These are phyloP conservation scores for Strigops habroptila DNA, from an alignment of 2,113 vertebrate genomes.

Conservation along the genomic window DNA sequence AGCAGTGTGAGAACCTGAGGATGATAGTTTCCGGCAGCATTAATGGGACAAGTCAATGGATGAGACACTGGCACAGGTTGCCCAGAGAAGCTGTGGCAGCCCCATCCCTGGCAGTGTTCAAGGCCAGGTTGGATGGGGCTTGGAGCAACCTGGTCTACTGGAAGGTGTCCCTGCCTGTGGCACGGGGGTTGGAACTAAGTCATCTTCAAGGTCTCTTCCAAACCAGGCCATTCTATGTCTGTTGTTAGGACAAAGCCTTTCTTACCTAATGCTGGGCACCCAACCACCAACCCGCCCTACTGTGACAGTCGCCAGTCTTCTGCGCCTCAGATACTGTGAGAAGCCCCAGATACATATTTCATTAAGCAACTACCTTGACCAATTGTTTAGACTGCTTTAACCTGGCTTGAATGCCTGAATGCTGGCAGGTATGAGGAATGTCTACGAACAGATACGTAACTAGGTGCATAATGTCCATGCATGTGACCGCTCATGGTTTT, in stretches of 20 bases:
- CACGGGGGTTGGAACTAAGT: neutral
- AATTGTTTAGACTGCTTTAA: neutral
- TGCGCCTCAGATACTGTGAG: neutral
- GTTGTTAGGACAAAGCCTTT: neutral
- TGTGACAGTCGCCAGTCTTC: neutral
- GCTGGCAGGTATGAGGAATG: neutral
- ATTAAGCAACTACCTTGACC: neutral
- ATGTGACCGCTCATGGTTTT: rapidly evolving
- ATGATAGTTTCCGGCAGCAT: neutral
- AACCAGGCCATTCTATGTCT: neutral
- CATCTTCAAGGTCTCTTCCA: neutral
- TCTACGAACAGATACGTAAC: neutral
- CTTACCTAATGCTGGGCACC: neutral
- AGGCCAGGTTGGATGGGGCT: neutral
- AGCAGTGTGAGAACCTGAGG: neutral
- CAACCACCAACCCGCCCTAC: rapidly evolving
- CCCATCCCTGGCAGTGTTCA: neutral
- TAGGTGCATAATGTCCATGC: neutral
- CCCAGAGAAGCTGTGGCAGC: neutral
- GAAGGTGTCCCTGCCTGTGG: neutral
- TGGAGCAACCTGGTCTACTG: neutral
- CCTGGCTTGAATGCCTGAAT: neutral
- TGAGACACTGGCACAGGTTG: neutral
- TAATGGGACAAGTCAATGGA: neutral
- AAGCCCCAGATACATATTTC: neutral